A percentile compares a stretch with the other conserved stretches of the same genome.
These are phyloP conservation scores for Eumacrocentrus americanus DNA, from an alignment of 2,888 invertebrate species.

Conservation along the genomic window DNA sequence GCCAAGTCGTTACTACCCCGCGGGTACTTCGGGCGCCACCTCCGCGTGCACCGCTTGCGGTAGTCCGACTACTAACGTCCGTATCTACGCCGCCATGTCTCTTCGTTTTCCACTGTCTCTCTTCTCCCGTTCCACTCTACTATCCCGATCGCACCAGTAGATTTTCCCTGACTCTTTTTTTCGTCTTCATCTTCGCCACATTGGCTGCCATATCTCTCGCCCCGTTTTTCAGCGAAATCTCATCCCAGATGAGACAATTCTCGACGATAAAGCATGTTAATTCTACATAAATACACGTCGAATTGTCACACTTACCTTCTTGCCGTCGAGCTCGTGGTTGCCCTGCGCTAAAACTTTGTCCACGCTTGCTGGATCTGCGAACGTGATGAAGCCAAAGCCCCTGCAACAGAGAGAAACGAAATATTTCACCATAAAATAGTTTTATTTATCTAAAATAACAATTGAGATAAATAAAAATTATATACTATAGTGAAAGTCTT, in stretches of 20 bases:
- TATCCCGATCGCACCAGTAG: slow-evolving; percentile 7
- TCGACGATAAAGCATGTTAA: slow-evolving; percentile 1
- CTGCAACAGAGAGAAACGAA: slow-evolving; percentile 67
- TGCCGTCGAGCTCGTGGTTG: slow-evolving; percentile 99
- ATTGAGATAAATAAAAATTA: background rate
- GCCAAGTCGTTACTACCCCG: slow-evolving; percentile 43
- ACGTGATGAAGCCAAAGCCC: slow-evolving; percentile 99
- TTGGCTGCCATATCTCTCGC: slow-evolving; percentile 22
- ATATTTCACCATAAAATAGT: slow-evolving; percentile 11
- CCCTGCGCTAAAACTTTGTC: slow-evolving; percentile 99
- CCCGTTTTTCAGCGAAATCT: slow-evolving; percentile 14
- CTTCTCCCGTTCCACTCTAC: background rate
- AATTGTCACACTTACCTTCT: slow-evolving; percentile 81
- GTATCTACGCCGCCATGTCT: slow-evolving; percentile 14
- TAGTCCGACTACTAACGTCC: slow-evolving; percentile 21
- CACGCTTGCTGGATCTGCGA: slow-evolving; percentile 96
- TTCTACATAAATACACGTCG: background rate
- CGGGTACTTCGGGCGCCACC: slow-evolving; percentile 43
- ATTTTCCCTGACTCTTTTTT: slow-evolving; percentile 40
- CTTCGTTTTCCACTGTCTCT: slow-evolving; percentile 16
- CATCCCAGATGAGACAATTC: background rate
- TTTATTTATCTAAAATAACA: too few relatives aligned
- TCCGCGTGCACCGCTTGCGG: slow-evolving; percentile 26
- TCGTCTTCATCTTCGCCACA: slow-evolving; percentile 25
- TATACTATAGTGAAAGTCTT: background rate